Evolutionary conservation across 2,113 vertebrate species (phyloP), one percentile per base, ranked within the genome.

Genomic region (Cygnus atratus): DNA sequence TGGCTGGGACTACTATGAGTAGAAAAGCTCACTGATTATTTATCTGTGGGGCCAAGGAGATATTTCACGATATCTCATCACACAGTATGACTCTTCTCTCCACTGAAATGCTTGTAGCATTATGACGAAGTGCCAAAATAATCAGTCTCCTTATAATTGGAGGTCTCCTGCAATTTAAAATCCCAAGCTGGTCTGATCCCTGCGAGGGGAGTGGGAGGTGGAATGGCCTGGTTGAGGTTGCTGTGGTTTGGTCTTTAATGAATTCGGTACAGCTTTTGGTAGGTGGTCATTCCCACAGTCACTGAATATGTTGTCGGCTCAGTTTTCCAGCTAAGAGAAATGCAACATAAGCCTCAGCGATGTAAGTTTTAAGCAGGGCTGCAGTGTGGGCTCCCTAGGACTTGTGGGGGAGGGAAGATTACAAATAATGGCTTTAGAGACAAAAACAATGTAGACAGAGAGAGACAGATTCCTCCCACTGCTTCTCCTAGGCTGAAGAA

Each of bases 391-490:
- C 57, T 96, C 52, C 24, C 43, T 7, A 16, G 59, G 79, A 77
- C 50, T 93, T 77, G 65, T 37, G 16, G 12, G 9, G 68, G 33
- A 78, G 43, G 29, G 31, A 75, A 88, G 59, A 80, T 93, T 77
- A 84, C 65, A 90, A 96, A 95, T 95, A 94, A 95, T 52, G 44
- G 22, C 4, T 33, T 92, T 88, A 81, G 68, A 86, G 52, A 86
- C 39, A 67, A 78, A 91, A 94, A 33, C 68, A 96, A n/a, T 59
- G 39, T 33, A 81, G 87, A 87, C 13, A 82, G 75, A 89, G 29
- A 90, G 35, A 84, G 54, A 46, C 2, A 73, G n/a, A 77, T 86
- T 96, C 83, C 76, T 93, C 85, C 73, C 52, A 84, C 76, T 16
- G 4, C 68, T 94, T 75, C 68, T 93, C 25, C 44, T 33, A 22